Percentiles rank a stretch among this genome's conserved stretches.
phyloP scores from a whole-genome alignment of 1,140 invertebrate genomes.

The Lineus longissimus region DNA sequence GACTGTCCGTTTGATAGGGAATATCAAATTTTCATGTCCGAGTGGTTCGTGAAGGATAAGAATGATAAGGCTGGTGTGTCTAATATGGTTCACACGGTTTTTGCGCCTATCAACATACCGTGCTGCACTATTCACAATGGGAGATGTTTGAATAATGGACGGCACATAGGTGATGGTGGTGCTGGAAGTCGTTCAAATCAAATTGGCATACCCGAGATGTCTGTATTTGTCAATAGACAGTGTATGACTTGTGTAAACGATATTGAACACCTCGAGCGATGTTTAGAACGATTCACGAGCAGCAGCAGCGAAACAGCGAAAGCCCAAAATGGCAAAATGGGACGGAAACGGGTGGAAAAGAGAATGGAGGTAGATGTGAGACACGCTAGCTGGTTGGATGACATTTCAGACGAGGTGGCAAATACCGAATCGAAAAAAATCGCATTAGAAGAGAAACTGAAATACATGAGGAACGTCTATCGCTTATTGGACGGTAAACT shows the following conservation, averaged over 20 bases:
- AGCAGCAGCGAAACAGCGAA: neutral
- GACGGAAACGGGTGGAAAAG: neutral
- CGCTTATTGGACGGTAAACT: slow-evolving; percentile 5
- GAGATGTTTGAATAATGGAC: neutral
- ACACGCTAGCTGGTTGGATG: neutral
- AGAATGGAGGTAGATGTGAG: neutral
- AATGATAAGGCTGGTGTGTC: neutral
- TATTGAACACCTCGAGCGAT: neutral
- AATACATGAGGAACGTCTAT: slow-evolving; percentile 5
- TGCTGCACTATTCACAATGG: neutral
- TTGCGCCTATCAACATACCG: slow-evolving; percentile 2
- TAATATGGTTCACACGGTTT: neutral
- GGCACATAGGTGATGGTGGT: neutral
- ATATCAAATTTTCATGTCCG: neutral
- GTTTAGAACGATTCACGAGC: neutral
- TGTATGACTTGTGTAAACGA: slow-evolving; percentile 6
- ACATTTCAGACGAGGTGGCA: neutral
- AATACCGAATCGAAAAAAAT: slow-evolving; percentile 4
- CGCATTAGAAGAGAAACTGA: slow-evolving; percentile 2
- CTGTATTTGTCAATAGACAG: slow-evolving; percentile 4
- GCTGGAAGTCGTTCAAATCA: neutral
- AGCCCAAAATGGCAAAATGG: neutral
- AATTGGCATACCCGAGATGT: neutral
- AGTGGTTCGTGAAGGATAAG: neutral
- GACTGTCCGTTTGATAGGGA: slow-evolving; percentile 7